These are phyloP conservation scores for Mobula hypostoma DNA, from an alignment of 2,113 vertebrate species.

Conservation along the genomic window DNA sequence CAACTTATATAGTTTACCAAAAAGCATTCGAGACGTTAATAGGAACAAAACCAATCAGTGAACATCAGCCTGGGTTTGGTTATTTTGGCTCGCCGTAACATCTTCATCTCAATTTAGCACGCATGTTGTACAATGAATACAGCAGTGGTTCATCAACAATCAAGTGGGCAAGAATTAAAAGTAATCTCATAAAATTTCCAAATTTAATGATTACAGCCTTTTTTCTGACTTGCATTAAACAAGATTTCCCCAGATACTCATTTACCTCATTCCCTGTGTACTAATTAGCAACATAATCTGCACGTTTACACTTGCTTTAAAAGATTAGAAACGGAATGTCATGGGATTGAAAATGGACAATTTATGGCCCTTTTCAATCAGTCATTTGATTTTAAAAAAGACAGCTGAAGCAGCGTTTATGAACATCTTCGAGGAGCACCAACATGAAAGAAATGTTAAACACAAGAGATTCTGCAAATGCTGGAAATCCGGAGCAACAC, in stretches of 20 bases:
- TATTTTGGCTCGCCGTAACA: too few species aligned
- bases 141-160: background rate
- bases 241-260: background rate
- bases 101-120: background rate
- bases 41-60: too few species aligned
- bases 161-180: constrained; percentile 17
- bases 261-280: constrained; percentile 1
- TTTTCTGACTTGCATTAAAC: background rate
- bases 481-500: too few species aligned
- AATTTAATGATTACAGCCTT: background rate
- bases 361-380: background rate
- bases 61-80: too few species aligned
- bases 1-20: too few species aligned
- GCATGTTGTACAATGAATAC: background rate
- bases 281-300: constrained; percentile 30
- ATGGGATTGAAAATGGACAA: background rate
- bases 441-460: constrained; percentile 19
- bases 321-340: background rate
- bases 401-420: constrained; percentile 2
- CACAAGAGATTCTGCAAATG: too few species aligned
- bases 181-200: background rate
- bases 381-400: background rate
- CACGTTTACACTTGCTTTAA: background rate
- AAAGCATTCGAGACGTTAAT: too few species aligned
- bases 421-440: constrained; percentile 16